phyloP scores from a whole-genome alignment of 2,888 invertebrate genomes.

The Drosophila neonasuta region DNA sequence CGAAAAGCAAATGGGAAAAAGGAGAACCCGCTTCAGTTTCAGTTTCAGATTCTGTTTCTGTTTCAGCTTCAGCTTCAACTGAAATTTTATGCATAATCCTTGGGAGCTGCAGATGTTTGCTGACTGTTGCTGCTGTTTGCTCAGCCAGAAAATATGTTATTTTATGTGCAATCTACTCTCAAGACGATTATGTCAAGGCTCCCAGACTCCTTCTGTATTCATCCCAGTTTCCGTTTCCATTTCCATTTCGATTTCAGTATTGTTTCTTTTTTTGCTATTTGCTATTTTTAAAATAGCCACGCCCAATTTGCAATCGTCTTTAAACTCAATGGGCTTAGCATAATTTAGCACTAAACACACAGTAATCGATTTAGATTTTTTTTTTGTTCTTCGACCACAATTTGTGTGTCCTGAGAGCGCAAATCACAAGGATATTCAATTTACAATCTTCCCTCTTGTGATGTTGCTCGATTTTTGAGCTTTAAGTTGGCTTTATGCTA shows the following conservation, averaged over 20 bases:
- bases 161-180: slow-evolving; percentile 58
- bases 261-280: not conserved
- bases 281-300: slow-evolving; percentile 4
- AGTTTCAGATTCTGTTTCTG: no score
- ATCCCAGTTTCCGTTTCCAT: not conserved
- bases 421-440: slow-evolving; percentile 47
- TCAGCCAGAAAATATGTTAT: slow-evolving; percentile 67
- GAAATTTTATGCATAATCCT: slow-evolving; percentile 64
- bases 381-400: not conserved
- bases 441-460: slow-evolving; percentile 8
- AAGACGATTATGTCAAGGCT: slow-evolving; percentile 45
- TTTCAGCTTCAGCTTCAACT: slow-evolving; percentile 35
- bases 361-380: slow-evolving; percentile 17
- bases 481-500: slow-evolving; percentile 21
- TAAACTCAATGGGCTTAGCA: slow-evolving; percentile 21
- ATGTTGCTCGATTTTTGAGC: not conserved
- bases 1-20: slow-evolving; percentile 5
- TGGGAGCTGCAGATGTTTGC: slow-evolving; percentile 33
- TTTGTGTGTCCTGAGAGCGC: slow-evolving; percentile 2
- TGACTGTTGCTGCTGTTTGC: slow-evolving; percentile 31
- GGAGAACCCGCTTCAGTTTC: not conserved
- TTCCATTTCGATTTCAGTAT: not conserved
- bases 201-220: slow-evolving; percentile 2
- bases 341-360: slow-evolving; percentile 24
- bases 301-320: slow-evolving; percentile 31